A percentile compares a stretch with the other conserved stretches of the same genome.
Evolutionary conservation across 2,888 invertebrate genomes (phyloP).

Genomic region (Acrobasis suavella): DNA sequence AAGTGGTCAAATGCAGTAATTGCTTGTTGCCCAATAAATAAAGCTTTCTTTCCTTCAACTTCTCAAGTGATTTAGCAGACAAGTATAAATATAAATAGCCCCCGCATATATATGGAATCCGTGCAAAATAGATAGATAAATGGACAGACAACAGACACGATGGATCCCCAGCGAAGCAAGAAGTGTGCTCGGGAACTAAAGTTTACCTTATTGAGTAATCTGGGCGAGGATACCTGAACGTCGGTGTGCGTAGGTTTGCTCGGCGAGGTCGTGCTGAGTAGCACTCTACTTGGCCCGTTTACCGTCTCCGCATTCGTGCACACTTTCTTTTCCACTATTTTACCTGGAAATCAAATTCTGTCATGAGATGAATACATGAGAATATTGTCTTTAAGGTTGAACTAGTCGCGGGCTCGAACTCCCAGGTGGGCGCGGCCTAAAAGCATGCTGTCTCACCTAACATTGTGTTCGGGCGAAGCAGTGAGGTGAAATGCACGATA

Average conservation of each 20-base stretch:
- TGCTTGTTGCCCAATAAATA: too few species aligned
- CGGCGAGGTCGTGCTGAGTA: conserved; percentile 57
- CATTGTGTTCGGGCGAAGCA: too few species aligned
- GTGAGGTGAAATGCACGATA: too few species aligned
- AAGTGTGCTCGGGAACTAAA: conserved; percentile 61
- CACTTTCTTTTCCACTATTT: conserved; percentile 86
- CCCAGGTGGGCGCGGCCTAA: too few species aligned
- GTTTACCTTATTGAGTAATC: conserved; percentile 81
- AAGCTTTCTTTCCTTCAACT: too few species aligned
- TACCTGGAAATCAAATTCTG: conserved; percentile 67
- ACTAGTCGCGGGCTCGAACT: too few species aligned
- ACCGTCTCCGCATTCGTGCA: conserved; percentile 74
- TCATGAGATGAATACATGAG: neutral
- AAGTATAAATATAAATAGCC: too few species aligned
- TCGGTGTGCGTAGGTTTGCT: conserved; percentile 70
- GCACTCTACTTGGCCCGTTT: conserved; percentile 71
- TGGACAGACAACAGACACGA: conserved; percentile 26
- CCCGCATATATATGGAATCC: neutral
- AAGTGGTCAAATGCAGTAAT: too few species aligned
- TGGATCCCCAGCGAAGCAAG: conserved; percentile 60
- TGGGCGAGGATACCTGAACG: conserved; percentile 80
- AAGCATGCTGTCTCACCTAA: too few species aligned
- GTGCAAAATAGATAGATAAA: neutral
- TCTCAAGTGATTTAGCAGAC: too few species aligned
- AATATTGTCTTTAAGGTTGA: too few species aligned